Evolutionary conservation across 2,888 invertebrate genomes (phyloP).

Genomic region (Coelopa pilipes): DNA sequence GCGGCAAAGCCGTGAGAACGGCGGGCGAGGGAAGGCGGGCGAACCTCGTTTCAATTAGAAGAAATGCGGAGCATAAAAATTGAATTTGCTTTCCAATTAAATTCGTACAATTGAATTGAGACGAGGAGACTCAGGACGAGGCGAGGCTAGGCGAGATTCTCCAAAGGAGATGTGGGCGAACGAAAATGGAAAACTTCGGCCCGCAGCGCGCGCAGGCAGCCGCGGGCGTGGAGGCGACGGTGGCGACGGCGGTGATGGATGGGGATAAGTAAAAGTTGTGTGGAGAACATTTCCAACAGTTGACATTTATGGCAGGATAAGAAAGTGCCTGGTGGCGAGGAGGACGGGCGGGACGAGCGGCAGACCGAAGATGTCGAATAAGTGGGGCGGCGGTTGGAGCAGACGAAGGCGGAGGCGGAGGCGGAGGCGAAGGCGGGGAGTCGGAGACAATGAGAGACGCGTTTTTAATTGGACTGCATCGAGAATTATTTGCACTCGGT

Average conservation of each 20-base stretch:
- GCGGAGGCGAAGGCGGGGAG: too few relatives aligned
- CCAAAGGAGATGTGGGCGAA: not conserved
- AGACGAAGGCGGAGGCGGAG: too few relatives aligned
- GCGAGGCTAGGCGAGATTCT: not conserved
- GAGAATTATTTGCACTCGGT: constrained; percentile 20
- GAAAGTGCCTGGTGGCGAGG: constrained; percentile 7
- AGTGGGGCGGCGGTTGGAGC: not conserved
- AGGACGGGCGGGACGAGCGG: not conserved
- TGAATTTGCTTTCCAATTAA: constrained; percentile 26
- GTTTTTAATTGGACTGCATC: constrained; percentile 21
- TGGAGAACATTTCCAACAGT: constrained; percentile 5
- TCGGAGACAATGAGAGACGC: constrained; percentile 11
- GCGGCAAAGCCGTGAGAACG: not conserved
- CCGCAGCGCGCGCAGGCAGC: not conserved
- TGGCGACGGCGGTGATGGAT: not conserved
- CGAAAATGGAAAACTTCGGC: not conserved
- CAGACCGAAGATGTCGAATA: too few relatives aligned
- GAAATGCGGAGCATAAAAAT: constrained; percentile 3
- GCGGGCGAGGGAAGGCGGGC: not conserved
- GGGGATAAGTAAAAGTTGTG: constrained; percentile 11
- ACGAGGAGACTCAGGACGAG: too few relatives aligned
- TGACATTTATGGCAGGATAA: constrained; percentile 18
- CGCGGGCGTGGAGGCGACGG: not conserved
- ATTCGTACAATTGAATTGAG: constrained; percentile 27
- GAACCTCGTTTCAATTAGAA: constrained; percentile 15